Base-by-base conservation (phyloP, 2,888 invertebrate genomes). In the Ochlodes sylvanus region DNA sequence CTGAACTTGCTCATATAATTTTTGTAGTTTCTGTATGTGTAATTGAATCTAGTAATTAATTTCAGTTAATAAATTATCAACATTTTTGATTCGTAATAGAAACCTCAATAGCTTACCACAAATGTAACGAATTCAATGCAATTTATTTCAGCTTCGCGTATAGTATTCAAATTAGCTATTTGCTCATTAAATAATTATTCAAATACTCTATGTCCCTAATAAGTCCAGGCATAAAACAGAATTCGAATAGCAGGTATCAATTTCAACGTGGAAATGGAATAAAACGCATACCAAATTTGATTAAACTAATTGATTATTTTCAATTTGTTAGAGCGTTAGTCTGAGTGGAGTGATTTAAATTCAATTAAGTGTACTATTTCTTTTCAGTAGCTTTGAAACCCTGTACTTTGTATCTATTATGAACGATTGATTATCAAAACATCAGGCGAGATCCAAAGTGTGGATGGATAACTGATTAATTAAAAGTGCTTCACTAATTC, bases 241-340 rank as follows among this genome's bases (percentile, higher is more conserved):
- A 56, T 42, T 55, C 17, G 44, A 42, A 44, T 41, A 47, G 67
- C 61, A 62, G 61, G 61, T 61, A 61, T 61, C 55, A 54, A 62
- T 67, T 61, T 55, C 67, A 15, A 67, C 21, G 66, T 34, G 52
- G 21, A 60, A 41, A 52, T 66, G 42, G 54, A 66, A 61, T 60
- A 52, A 69, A 74, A 57, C 61, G 69, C 64, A 61, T 54, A 61
- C 71, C 64, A 70, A 76, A 76, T 75, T 70, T 72, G 57, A 68
- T 73, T 75, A 72, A 27, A 71, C 65, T 71, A 72, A 72, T 72
- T 69, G 63, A 73, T 76, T 80, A 79, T 79, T 79, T 80, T 75
- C 73, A 76, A 79, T 81, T 80, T 78, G 73, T 77, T 76, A 74
- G 70, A 74, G 75, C 74, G 73, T 74, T 79, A 76, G 78, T 81